phyloP scores from a whole-genome alignment of 1,140 invertebrate genomes.

The Drosophila malerkotliana region DNA sequence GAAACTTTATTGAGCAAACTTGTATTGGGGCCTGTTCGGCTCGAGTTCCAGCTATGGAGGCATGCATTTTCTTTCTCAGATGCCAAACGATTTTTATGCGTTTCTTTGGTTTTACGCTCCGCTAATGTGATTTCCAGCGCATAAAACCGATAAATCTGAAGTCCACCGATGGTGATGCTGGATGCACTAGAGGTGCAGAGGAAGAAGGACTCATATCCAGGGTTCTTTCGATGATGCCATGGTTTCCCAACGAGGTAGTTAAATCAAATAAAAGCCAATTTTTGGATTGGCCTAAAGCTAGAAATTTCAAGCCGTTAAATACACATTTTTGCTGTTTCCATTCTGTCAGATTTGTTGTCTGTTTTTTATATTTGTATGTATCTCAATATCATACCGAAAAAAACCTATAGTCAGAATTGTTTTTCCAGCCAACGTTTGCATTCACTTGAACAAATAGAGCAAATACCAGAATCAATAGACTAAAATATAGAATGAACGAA shows the following conservation, averaged over 20 bases:
- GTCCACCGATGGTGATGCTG: conserved; percentile 37
- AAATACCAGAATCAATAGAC: conserved; percentile 9
- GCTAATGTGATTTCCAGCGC: conserved; percentile 77
- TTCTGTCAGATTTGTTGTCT: background rate
- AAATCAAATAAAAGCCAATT: conserved; percentile 51
- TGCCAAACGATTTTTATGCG: conserved; percentile 56
- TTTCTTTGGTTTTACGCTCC: conserved; percentile 68
- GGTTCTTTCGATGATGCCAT: conserved; percentile 49
- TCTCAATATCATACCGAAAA: conserved; percentile 16
- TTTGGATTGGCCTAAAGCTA: conserved; percentile 26
- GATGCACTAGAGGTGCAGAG: background rate
- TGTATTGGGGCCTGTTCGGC: conserved; percentile 24
- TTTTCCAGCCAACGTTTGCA: conserved; percentile 34
- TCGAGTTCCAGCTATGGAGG: conserved; percentile 10
- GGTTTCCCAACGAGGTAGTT: conserved; percentile 69
- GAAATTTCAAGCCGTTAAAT: conserved; percentile 67
- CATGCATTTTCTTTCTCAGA: conserved; percentile 51
- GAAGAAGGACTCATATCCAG: conserved; percentile 45
- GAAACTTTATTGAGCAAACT: background rate
- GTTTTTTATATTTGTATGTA: conserved; percentile 1
- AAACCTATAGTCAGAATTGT: conserved; percentile 22
- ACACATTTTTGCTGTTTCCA: conserved; percentile 46
- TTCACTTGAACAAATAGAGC: conserved; percentile 38
- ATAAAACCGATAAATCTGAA: conserved; percentile 77
- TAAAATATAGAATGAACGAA: background rate